Evolutionary conservation across 2,113 vertebrate species (phyloP), one percentile per base, ranked within the genome.

Genomic region (Zapus hudsonius): DNA sequence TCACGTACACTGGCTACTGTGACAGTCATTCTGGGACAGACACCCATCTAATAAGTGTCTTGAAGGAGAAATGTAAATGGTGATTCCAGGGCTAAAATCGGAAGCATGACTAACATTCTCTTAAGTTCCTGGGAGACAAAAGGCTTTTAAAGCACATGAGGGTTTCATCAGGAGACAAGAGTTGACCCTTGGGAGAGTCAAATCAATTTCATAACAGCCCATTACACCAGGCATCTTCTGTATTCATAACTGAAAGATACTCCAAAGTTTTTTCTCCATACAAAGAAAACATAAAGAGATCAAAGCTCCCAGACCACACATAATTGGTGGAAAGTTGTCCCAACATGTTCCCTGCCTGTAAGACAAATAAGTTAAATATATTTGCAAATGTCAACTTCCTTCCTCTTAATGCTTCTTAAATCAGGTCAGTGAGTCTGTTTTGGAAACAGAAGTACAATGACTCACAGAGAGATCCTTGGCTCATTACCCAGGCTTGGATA

Each of bases 301-400:
- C 95, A 96, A 91, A 96, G 84, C 84, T 92, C 81, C 81, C 33
- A 83, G 92, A 91, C 95, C 94, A 96, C 91, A 87, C 81, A 95
- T 91, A 94, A 96, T 47, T 84, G 70, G 89, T 75, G 92, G 87
- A 94, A 96, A 96, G 87, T 94, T 97, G 95, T 87, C 95, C 95
- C 94, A 95, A 90, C 92, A 94, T 96, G 92, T 91, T 94, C 94
- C 66, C 78, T 95, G 91, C 89, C 89, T 92, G 69, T 64, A 79
- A 95, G 96, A 96, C 95, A 96, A 96, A 91, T 85, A 96, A 87
- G 91, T 96, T 96, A 96, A 97, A 94, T 94, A 92, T 96, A 97
- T 94, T 97, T 94, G 91, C 93, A 95, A 96, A 96, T 89, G 85
- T 96, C 95, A 95, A 94, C 89, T 90, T 93, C 11, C 7, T 94